These are phyloP conservation scores for Xenopus petersii DNA, from an alignment of 2,797 vertebrate genomes.

Conservation along the genomic window DNA sequence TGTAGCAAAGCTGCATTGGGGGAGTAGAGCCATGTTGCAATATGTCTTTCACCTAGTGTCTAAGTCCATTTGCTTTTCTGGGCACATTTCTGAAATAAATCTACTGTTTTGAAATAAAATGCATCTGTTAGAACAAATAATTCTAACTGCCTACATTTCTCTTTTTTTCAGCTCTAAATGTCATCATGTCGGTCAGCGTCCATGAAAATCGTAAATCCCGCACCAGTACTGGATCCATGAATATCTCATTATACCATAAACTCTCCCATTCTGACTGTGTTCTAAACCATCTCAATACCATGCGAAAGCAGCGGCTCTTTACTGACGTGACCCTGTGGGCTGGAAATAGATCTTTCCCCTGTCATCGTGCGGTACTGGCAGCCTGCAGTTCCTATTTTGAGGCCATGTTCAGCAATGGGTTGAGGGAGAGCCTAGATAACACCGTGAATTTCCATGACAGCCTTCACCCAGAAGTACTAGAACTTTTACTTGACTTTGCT, in stretches of 20 bases:
- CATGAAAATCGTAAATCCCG: conserved; percentile 93
- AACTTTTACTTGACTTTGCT: conserved; percentile 89
- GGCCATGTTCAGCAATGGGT: conserved; percentile 92
- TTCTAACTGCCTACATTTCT: background rate
- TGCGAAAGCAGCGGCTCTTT: conserved; percentile 89
- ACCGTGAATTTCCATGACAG: conserved; percentile 89
- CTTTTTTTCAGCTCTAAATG: conserved; percentile 50
- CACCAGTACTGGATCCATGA: conserved; percentile 88
- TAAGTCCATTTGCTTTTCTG: too few relatives aligned
- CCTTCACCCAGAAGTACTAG: conserved; percentile 89
- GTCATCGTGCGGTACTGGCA: conserved; percentile 87
- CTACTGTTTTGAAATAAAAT: too few relatives aligned
- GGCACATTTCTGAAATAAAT: too few relatives aligned
- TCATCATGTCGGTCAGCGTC: conserved; percentile 87
- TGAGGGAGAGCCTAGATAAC: conserved; percentile 84
- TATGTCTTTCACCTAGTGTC: too few relatives aligned
- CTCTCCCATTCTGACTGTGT: conserved; percentile 88
- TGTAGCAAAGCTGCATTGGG: too few relatives aligned
- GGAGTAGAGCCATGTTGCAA: too few relatives aligned
- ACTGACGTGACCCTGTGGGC: conserved; percentile 92
- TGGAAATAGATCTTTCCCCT: conserved; percentile 84
- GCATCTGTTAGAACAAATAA: too few relatives aligned
- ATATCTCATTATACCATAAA: conserved; percentile 91
- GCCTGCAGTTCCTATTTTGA: conserved; percentile 93
- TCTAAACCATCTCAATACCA: conserved; percentile 83